A percentile compares a stretch with the other conserved stretches of the same genome.
phyloP scores from a whole-genome alignment of 2,888 invertebrate species.

The Dioctria rufipes region DNA sequence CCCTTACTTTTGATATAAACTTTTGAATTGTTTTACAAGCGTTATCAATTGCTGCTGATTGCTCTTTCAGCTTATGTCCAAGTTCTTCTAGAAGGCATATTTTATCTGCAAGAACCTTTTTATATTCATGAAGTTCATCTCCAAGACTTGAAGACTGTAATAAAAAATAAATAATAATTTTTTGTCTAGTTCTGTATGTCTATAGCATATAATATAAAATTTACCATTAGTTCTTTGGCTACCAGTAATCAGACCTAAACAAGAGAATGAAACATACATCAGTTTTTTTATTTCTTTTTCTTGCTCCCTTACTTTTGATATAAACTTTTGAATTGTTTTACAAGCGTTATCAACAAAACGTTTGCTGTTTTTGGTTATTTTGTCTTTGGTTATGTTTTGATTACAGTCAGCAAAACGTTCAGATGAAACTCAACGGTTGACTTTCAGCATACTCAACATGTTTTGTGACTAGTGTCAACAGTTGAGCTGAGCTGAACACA shows the following conservation, averaged over 20 bases:
- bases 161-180: background rate
- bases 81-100: conserved; percentile 67
- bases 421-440: too few relatives aligned
- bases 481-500: too few relatives aligned
- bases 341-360: conserved; percentile 69
- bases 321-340: conserved; percentile 67
- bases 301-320: conserved; percentile 65
- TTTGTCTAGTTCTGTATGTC: too few relatives aligned
- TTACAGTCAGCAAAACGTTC: too few relatives aligned
- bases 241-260: too few relatives aligned
- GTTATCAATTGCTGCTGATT: conserved; percentile 66
- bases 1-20: conserved; percentile 66
- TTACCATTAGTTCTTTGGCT: too few relatives aligned
- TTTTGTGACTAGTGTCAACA: too few relatives aligned
- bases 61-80: conserved; percentile 65
- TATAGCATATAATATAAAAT: too few relatives aligned
- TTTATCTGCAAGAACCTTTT: conserved; percentile 66
- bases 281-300: conserved; percentile 64
- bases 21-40: conserved; percentile 68
- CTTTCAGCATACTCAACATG: too few relatives aligned
- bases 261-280: conserved; percentile 4
- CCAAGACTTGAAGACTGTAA: conserved; percentile 62
- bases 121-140: conserved; percentile 64
- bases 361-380: too few relatives aligned
- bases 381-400: too few relatives aligned